Conservation (phyloP, 2,113 vertebrate genomes). For the Notothenia rossii region DNA sequence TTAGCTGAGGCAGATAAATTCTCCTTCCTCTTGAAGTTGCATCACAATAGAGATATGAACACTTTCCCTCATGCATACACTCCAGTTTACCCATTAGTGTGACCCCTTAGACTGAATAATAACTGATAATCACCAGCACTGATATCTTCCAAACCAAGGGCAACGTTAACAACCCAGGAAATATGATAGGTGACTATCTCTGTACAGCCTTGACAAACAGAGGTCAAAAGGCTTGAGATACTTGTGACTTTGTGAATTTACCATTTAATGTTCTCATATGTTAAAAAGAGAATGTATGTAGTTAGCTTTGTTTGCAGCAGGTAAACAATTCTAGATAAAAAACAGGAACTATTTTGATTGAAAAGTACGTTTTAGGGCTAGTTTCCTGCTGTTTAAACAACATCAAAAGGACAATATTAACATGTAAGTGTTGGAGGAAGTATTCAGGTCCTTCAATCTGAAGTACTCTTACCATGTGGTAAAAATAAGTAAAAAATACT, state of each 20-base stretch:
- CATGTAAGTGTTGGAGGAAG: too few species aligned
- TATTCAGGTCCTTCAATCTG: too few species aligned
- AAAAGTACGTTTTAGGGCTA: neutral
- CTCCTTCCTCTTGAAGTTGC: neutral
- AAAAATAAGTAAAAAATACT: too few species aligned
- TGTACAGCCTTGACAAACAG: neutral
- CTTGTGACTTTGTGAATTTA: neutral
- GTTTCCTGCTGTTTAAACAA: neutral
- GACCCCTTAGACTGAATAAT: neutral
- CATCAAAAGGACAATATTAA: neutral
- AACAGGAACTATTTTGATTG: too few species aligned
- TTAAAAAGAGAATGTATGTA: too few species aligned
- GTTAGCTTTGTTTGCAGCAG: too few species aligned
- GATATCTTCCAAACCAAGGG: neutral
- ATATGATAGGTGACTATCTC: neutral
- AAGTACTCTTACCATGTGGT: too few species aligned
- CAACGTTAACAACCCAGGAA: neutral
- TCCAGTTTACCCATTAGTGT: neutral
- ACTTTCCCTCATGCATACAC: neutral
- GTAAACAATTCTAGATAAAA: too few species aligned
- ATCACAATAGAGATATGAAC: constrained; percentile 10
- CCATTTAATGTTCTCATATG: too few species aligned
- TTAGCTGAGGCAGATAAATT: neutral
- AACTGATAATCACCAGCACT: neutral
- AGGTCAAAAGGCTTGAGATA: neutral